Conservation (phyloP, 1,140 invertebrate genomes). For the Rhysida immarginata region DNA sequence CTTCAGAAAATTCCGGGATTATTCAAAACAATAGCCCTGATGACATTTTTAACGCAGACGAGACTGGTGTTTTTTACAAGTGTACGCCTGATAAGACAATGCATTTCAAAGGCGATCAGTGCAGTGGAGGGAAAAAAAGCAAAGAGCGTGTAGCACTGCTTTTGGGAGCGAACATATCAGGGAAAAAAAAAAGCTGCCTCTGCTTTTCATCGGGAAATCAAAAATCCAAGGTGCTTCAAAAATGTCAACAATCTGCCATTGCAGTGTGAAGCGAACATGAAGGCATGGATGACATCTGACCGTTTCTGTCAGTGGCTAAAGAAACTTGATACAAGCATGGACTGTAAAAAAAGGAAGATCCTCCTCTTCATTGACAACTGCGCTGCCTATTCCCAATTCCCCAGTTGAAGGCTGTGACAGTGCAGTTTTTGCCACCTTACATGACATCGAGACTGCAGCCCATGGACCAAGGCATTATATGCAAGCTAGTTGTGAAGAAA, state of each 20-base stretch:
- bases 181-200: background rate
- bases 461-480: background rate
- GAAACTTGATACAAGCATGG: background rate
- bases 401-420: background rate
- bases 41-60: too few species aligned
- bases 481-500: background rate
- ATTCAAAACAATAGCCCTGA: too few species aligned
- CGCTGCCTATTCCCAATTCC: background rate
- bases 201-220: background rate
- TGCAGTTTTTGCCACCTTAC: background rate
- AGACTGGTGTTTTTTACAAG: too few species aligned
- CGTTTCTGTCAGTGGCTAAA: background rate
- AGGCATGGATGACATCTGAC: background rate
- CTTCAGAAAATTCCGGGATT: too few species aligned
- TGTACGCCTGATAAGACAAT: background rate
- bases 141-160: background rate
- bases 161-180: background rate
- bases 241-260: background rate
- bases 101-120: background rate
- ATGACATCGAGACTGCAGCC: background rate
- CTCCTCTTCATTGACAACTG: background rate
- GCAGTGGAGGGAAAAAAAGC: background rate
- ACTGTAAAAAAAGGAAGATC: background rate
- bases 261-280: background rate
- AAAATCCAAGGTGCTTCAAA: slow-evolving; percentile 1